Conservation (phyloP, 1,140 invertebrate species). For the Druon quercuslanigerum region DNA sequence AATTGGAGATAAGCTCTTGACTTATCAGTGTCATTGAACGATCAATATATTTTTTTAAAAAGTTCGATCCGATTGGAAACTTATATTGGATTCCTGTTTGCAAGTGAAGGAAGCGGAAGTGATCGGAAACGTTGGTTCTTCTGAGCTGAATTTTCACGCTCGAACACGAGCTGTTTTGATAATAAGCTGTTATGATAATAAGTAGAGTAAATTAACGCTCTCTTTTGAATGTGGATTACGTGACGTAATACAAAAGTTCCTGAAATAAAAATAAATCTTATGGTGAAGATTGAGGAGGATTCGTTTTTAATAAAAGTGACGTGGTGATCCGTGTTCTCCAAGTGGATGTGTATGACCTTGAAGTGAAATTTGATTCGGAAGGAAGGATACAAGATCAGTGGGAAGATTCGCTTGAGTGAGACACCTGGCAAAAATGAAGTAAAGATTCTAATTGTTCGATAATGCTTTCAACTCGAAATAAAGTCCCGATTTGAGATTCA, state of each 20-base stretch:
- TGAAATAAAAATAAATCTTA: conserved; percentile 16
- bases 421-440: background rate
- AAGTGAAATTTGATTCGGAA: conserved; percentile 20
- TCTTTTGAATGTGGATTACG: conserved; percentile 1
- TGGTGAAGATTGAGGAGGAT: conserved; percentile 12
- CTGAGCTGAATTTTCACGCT: background rate
- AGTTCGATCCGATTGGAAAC: no score
- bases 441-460: background rate
- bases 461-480: no score
- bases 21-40: no score
- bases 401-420: background rate
- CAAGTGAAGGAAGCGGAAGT: conserved; percentile 25
- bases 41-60: no score
- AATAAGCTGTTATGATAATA: conserved; percentile 18
- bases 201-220: conserved; percentile 8
- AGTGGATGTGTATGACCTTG: conserved; percentile 9
- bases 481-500: no score
- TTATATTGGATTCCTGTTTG: background rate
- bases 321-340: background rate
- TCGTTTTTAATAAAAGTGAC: conserved; percentile 19
- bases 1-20: no score
- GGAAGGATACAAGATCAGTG: conserved; percentile 15
- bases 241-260: conserved; percentile 17
- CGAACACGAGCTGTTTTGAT: conserved; percentile 7
- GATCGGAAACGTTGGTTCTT: background rate